These are phyloP conservation scores for Catalaphyllia jardinei DNA, from an alignment of 64 coral and sea anemone genomes.

Conservation along the genomic window DNA sequence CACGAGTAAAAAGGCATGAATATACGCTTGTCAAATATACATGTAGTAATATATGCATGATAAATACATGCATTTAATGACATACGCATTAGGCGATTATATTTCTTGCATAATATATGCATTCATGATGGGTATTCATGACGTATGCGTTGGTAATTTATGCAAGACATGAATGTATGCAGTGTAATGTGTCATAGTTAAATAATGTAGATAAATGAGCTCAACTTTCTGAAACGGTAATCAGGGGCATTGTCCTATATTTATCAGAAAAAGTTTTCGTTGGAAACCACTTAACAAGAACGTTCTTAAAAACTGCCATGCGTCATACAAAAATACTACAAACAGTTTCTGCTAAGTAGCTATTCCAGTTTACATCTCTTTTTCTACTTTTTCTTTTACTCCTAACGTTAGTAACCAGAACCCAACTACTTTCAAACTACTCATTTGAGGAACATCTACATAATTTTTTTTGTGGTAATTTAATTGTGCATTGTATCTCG, in stretches of 20 bases:
- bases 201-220: no score
- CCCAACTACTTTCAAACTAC: neutral
- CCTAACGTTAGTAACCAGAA: neutral
- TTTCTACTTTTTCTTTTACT: neutral
- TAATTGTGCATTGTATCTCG: constrained; percentile 26
- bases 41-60: neutral
- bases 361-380: neutral
- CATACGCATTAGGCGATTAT: no score
- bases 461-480: neutral
- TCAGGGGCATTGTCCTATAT: neutral
- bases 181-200: neutral
- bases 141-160: neutral
- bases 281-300: no score
- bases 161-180: neutral
- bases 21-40: neutral
- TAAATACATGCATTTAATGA: neutral
- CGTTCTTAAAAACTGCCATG: neutral
- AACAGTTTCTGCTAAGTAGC: no score
- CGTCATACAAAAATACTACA: neutral
- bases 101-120: neutral
- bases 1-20: neutral
- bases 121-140: neutral
- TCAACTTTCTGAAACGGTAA: no score
- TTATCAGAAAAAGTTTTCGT: neutral
- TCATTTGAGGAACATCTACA: neutral